These are phyloP conservation scores for Alexandromys fortis DNA, from an alignment of 2,113 vertebrate genomes.

Conservation along the genomic window DNA sequence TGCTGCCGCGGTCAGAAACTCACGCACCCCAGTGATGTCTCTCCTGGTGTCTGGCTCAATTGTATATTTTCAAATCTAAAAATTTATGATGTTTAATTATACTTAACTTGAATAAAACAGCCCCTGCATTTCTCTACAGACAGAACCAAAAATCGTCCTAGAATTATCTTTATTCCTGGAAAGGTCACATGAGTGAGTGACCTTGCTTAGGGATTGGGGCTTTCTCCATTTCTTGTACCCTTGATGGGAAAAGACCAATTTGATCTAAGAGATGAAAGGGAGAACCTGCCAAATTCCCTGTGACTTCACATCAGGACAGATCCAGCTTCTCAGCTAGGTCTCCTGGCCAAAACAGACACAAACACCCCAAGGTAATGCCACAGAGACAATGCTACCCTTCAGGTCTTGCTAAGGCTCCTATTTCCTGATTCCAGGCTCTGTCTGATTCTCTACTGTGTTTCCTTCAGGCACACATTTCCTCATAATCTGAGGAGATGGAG, in stretches of 20 bases:
- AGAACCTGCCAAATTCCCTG: not conserved
- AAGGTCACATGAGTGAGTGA: not conserved
- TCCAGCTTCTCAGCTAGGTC: not conserved
- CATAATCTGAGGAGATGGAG: not conserved
- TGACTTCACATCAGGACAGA: constrained; percentile 23
- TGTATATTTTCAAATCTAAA: not conserved
- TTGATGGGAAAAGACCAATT: not conserved
- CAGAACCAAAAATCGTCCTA: not conserved
- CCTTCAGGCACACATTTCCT: not conserved
- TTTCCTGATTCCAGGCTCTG: not conserved
- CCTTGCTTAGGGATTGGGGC: not conserved
- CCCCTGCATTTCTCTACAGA: not conserved
- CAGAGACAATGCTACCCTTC: not conserved
- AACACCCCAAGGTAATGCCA: not conserved
- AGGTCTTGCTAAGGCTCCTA: not conserved
- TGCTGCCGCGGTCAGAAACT: no score
- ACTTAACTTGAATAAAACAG: constrained; percentile 15
- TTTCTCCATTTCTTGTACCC: not conserved
- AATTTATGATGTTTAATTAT: not conserved
- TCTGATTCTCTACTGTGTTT: not conserved
- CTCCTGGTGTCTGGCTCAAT: no score
- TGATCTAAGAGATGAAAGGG: not conserved
- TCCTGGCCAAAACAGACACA: not conserved
- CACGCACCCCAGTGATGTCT: no score
- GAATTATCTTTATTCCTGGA: constrained; percentile 8